Base-by-base conservation (phyloP, 1,140 invertebrate genomes). In the Sitophilus oryzae region DNA sequence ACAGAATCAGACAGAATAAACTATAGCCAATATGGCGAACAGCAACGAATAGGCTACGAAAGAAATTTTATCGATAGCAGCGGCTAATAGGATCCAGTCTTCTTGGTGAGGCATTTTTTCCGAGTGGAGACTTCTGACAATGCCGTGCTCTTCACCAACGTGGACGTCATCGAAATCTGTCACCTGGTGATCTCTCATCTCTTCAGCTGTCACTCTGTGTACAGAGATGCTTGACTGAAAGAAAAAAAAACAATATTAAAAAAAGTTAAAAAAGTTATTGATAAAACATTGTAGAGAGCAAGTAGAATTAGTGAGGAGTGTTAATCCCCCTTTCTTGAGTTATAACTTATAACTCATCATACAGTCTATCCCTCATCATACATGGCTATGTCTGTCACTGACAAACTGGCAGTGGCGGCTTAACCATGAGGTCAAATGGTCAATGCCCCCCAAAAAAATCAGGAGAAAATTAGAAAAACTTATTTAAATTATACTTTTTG, bases 41-140 rank as follows among this genome's bases (percentile, higher is more conserved):
- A 78, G 61, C n/a, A 75, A 57, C 35, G 74, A 73, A 55, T 82
- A 83, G 10, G 76, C 37, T 21, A 81, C 30, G 55, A 84, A 84
- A 2, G 71, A 71, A 15, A 82, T 63, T 51, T 82, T 74, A 71
- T 84, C 82, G 30, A 85, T 68, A 3, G 79, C 77, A 4, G 76
- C 77, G 4, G 81, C 82, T 41, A 82, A 59, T 10, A 81, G 60
- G 40, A 81, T 71, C 82, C 82, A 85, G 59, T 84, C 80, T 18
- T 78, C 66, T 62, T 79, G 75, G n/a, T 71, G 58, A 0, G 69
- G 64, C 20, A 70, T 71, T 15, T 68, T 66, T n/a, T 11, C 67
- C 62, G 21, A 35, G 34, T 23, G 20, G 11, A 21, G 30, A 8
- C 59, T 44, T 25, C 62, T 59, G 40, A 76, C 70, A 30, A 76